Evolutionary conservation across 2,113 vertebrate species (phyloP).

Genomic region (Notarius quadriscutis): DNA sequence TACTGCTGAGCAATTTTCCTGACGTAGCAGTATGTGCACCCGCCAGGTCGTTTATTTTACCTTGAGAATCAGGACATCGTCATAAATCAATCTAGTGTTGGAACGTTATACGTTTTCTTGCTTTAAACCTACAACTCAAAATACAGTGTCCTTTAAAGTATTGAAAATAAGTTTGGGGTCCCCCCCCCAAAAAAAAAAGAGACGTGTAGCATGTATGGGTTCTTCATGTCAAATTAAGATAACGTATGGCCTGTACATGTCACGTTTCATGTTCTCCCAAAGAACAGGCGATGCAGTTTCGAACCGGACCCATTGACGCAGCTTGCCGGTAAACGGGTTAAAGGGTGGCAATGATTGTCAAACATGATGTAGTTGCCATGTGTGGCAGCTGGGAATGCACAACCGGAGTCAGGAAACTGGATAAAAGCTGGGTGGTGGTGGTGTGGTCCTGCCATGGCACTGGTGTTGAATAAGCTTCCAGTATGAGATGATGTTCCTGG

Average conservation of each 20-base stretch:
- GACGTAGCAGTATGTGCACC: not conserved
- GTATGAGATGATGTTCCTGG: not conserved
- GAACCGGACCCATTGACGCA: not conserved
- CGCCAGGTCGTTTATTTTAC: not conserved
- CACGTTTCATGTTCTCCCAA: not conserved
- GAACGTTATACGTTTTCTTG: not conserved
- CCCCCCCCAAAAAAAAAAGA: not conserved
- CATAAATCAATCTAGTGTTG: not conserved
- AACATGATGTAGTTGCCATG: slow-evolving; percentile 56
- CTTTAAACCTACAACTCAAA: not conserved
- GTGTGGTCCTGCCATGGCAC: not conserved
- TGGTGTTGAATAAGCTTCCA: not conserved
- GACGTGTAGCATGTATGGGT: not conserved
- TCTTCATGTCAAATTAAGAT: not conserved
- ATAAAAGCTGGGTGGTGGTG: slow-evolving; percentile 3
- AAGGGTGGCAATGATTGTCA: slow-evolving; percentile 26
- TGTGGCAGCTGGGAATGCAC: slow-evolving; percentile 59
- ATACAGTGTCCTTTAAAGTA: not conserved
- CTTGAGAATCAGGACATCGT: not conserved
- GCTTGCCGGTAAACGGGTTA: not conserved
- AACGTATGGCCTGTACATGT: not conserved
- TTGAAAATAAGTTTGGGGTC: not conserved
- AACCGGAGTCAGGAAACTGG: slow-evolving; percentile 30
- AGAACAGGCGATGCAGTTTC: not conserved
- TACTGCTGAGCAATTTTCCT: not conserved